Base-by-base conservation (phyloP, 2,888 invertebrate species). In the Torymus texanus region DNA sequence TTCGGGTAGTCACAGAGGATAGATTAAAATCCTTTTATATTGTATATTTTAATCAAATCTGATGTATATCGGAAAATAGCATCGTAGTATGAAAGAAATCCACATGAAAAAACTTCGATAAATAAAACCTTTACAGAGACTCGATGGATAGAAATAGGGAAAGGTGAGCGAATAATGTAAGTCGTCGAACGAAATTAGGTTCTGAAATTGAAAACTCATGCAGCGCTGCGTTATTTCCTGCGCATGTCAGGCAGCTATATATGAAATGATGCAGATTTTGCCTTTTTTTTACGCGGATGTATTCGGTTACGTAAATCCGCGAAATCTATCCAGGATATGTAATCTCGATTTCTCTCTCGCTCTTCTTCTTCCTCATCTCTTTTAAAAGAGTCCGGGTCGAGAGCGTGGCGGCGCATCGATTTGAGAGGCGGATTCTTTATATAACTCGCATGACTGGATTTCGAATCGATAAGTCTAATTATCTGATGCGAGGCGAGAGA, bases 401-500 rank as follows among this genome's bases (percentile, higher is more conserved):
- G 41, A 41, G 14, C 24, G 14, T 21, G 21, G 21, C 18, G n/a
- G 63, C 51, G 16, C 16, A 56, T 56, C 29, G 63, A 50, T 13
- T 21, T 21, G 4, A 41, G 41, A 41, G 41, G 41, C 8, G 41
- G 41, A 41, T 41, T 41, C 41, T 41, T 41, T 41, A 41, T 41
- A 41, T 41, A 41, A 41, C 41, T 41, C 41, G 59, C 50, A 59
- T 18, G 59, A 21, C 59, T 59, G 10, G 11, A 5, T 59, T 41
- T 65, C 21, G 41, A 56, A 73, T 65, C 73, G 41, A 73, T 41
- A 65, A 29, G 63, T 73, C 10, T 73, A 63, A 65, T 73, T 73
- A 73, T 41, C 55, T 63, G 73, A 70, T 58, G 13, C 16, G 24
- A n/a, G n/a, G 41, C 41, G 41, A 1, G 41, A 5, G 41, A 1